These are phyloP conservation scores for Calosoma granatense DNA, from an alignment of 1,140 invertebrate genomes.

Conservation along the genomic window DNA sequence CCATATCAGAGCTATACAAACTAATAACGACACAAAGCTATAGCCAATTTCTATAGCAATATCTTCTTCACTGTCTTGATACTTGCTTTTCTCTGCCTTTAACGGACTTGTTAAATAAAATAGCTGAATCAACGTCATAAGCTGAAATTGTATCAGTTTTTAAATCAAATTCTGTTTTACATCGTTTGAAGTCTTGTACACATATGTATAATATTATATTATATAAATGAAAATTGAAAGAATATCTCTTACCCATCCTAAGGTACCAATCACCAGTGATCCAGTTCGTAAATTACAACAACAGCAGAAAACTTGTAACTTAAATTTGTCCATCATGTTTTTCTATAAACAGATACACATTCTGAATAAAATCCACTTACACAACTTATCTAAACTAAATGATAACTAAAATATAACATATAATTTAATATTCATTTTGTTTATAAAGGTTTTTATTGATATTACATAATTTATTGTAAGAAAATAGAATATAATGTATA, in stretches of 20 bases:
- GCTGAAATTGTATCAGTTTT: neutral
- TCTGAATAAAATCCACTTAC: neutral
- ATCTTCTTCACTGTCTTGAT: neutral
- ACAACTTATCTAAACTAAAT: too few relatives aligned
- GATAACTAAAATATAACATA: too few relatives aligned
- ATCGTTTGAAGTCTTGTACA: too few relatives aligned
- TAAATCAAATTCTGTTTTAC: too few relatives aligned
- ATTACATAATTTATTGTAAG: too few relatives aligned
- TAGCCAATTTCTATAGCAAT: conserved; percentile 1
- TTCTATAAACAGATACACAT: too few relatives aligned
- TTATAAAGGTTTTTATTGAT: too few relatives aligned
- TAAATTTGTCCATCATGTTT: neutral
- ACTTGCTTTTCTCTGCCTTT: neutral
- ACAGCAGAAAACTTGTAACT: neutral
- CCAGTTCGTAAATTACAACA: conserved; percentile 3
- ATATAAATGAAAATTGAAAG: too few relatives aligned
- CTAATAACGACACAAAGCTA: neutral
- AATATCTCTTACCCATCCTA: conserved; percentile 4
- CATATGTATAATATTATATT: too few relatives aligned
- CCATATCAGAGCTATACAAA: neutral
- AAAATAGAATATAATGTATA: too few relatives aligned
- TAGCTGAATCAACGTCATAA: neutral
- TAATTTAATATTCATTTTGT: too few relatives aligned
- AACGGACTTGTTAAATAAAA: conserved; percentile 6
- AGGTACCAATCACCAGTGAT: neutral